Evolutionary conservation across 2,888 invertebrate species (phyloP), one percentile per base, ranked within the genome.

Genomic region (Nineta flava): DNA sequence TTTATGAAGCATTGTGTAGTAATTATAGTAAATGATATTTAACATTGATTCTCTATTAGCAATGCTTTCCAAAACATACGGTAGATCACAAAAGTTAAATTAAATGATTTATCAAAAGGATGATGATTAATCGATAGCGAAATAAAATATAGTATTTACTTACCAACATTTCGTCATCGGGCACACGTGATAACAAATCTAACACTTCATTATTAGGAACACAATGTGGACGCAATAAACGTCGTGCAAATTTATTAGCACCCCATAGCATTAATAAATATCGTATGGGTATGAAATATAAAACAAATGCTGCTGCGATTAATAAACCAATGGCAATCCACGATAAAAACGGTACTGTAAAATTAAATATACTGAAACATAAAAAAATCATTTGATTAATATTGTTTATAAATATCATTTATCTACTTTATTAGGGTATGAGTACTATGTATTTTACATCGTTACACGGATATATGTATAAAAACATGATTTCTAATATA

Each of bases 191-290:
- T 53, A 97, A 70, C 60, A 94, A 82, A 72, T 99, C 97, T 55
- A 97, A 68, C 9, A 97, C 71, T 74, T 97, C 97, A 70, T 97
- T 99, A 70, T 97, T 99, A 9, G 93, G 91, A 68, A 97, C 87
- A 35, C 90, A 84, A 66, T 96, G 87, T 6, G 97, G 96, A 56
- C 92, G 76, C 49, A 96, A 69, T 52, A 97, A 78, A 68, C 94
- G 87, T 59, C 94, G 81, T 21, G 92, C 84, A 68, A 97, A 99
- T 70, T 97, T 99, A 70, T 95, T 93, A 61, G 62, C 59, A 62
- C 96, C 97, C 94, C 95, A 96, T 15, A 82, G 76, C 75, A 97
- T 81, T 48, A 97, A 76, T 45, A 97, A 73, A 65, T 86, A 88
- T 61, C 94, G 77, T 48, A 95, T 68, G 38, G 96, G 95, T 61